Evolutionary conservation across 2,797 vertebrate species (phyloP), one percentile per base, ranked within the genome.

Genomic region (Sebastes reedi): DNA sequence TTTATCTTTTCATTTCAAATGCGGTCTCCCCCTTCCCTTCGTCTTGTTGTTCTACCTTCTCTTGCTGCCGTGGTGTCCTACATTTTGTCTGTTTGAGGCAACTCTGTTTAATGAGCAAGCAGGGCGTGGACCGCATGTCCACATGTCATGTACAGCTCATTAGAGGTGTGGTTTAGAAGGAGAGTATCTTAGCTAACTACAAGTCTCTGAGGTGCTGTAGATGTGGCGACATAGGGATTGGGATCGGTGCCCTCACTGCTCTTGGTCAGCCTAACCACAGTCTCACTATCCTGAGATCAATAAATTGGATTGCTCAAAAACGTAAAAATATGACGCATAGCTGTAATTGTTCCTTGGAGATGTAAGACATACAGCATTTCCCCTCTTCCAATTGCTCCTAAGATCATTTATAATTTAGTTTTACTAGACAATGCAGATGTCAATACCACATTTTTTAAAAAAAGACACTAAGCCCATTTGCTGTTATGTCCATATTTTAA

Each of bases 81-180:
- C 84, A 87, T 87, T 87, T 87, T 64, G 61, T 72, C 76, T 84
- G 89, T 89, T 70, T 86, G 62, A 88, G 80, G 69, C 74, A 67
- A 67, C 52, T 79, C 81, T 81, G 70, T 82, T 77, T 93, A 93
- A 93, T 93, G 86, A 93, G 92, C 75, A 70, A 80, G 85, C 78
- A 70, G 60, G 64, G 86, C 81, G 22, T 80, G 74, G 80, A 81
- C 83, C 82, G 79, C 84, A 86, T 88, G 87, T 88, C 88, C 58
- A 55, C 66, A 66, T 5, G 66, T 73, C 76, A 60, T 78, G 78
- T 76, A 76, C 72, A 76, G 79, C 87, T 92, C 79, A 80, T 94
- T 92, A 91, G 52, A 87, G 67, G 29, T 72, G 59, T 80, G 68
- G 67, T 82, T 82, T 61, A 84, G 81, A 77, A 50, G 39, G 25